These are phyloP conservation scores for Arizona elegans DNA, from an alignment of 2,113 vertebrate genomes.

Conservation along the genomic window DNA sequence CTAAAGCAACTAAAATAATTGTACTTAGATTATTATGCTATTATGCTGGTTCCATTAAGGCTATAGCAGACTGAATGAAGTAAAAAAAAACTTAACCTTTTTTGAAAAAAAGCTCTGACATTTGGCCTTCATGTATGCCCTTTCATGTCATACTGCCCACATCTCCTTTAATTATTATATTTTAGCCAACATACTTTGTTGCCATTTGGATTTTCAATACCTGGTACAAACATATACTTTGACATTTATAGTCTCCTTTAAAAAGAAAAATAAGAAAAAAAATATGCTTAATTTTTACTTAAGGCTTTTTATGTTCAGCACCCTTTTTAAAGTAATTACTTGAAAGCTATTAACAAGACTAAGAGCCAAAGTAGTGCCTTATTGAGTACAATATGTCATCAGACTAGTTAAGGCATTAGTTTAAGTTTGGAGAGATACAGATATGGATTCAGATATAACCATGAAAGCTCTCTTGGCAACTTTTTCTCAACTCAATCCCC, in stretches of 20 bases:
- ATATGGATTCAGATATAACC: neutral
- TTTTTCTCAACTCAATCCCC: neutral
- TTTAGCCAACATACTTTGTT: neutral
- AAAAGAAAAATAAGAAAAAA: neutral
- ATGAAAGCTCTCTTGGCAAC: neutral
- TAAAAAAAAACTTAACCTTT: neutral
- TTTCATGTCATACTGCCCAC: neutral
- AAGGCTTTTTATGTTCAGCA: neutral
- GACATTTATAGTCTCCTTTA: neutral
- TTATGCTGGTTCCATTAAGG: neutral
- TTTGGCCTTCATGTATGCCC: neutral
- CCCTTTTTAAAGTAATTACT: neutral
- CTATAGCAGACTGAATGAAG: neutral
- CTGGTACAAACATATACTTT: too few species aligned
- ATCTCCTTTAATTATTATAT: neutral
- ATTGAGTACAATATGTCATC: too few species aligned
- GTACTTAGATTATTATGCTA: neutral
- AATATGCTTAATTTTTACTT: neutral
- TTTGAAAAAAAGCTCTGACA: neutral
- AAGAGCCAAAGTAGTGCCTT: neutral
- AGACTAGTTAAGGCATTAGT: neutral
- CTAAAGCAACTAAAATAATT: neutral
- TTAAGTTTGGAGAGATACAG: neutral
- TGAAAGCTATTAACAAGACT: neutral
- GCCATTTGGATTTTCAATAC: neutral